Conservation (phyloP, 2,797 vertebrate species). For the Acanthurus tractus region DNA sequence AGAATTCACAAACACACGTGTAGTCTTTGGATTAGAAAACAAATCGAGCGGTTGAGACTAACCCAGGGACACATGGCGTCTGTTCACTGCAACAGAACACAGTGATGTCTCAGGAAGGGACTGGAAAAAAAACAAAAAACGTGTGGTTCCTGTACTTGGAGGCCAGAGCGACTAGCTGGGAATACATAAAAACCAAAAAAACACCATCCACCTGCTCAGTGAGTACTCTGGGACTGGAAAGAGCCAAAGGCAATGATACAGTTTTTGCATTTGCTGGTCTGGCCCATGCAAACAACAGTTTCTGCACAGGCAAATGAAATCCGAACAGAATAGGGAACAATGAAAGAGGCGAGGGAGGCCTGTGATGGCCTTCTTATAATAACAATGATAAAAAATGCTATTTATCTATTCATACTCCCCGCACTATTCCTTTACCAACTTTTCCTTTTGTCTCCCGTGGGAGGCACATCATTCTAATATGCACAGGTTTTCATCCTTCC, state of each 20-base stretch:
- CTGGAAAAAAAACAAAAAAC: slow-evolving; percentile 53
- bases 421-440: slow-evolving; percentile 46
- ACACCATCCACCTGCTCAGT: slow-evolving; percentile 59
- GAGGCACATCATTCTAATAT: slow-evolving; percentile 75
- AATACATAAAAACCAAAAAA: slow-evolving; percentile 76
- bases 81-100: slow-evolving; percentile 56
- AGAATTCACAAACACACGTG: slow-evolving; percentile 27
- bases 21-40: slow-evolving; percentile 22
- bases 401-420: slow-evolving; percentile 64
- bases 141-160: slow-evolving; percentile 55
- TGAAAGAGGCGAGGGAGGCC: slow-evolving; percentile 41
- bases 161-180: slow-evolving; percentile 51
- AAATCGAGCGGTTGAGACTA: slow-evolving; percentile 30
- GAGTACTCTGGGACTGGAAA: slow-evolving; percentile 49
- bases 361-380: slow-evolving; percentile 66
- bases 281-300: neutral
- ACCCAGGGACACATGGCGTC: slow-evolving; percentile 53
- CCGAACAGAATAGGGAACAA: slow-evolving; percentile 62
- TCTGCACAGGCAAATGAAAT: slow-evolving; percentile 68
- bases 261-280: slow-evolving; percentile 60
- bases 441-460: slow-evolving; percentile 52
- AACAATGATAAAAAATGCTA: slow-evolving; percentile 70
- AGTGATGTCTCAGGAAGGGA: slow-evolving; percentile 56
- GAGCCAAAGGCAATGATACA: slow-evolving; percentile 60
- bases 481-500: slow-evolving; percentile 66